These are phyloP conservation scores for Caenorhabditis macrosperma DNA, from an alignment of 2,888 invertebrate genomes.

Conservation along the genomic window DNA sequence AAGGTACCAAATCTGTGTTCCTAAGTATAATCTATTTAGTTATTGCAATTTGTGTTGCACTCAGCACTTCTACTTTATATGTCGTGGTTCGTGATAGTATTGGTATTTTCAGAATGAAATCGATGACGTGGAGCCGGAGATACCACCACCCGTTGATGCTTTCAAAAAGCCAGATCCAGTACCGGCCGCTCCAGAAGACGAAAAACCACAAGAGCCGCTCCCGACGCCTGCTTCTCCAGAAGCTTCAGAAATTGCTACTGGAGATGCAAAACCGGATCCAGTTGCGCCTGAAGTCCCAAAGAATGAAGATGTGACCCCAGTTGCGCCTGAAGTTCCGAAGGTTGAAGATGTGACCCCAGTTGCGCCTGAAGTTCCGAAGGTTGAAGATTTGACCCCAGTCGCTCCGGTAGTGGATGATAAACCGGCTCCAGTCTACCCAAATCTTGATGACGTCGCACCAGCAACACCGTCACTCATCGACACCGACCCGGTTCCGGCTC, in stretches of 20 bases:
- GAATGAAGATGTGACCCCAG: neutral
- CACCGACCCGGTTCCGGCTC: conserved; percentile 1
- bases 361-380: no score
- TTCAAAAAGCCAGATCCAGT: conserved; percentile 27
- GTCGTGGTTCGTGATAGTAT: conserved; percentile 16
- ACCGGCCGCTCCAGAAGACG: conserved; percentile 3
- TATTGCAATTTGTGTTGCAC: neutral
- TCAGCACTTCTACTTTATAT: neutral
- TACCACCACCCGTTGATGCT: conserved; percentile 31
- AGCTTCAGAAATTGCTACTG: neutral
- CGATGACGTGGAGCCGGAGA: conserved; percentile 36
- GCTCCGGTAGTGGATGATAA: neutral
- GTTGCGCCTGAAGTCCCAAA: conserved; percentile 1
- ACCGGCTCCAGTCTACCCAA: neutral
- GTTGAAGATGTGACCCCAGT: neutral
- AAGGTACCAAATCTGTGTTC: neutral
- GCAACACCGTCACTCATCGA: neutral
- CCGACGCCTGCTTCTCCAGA: neutral
- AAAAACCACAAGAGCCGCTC: neutral
- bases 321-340: neutral
- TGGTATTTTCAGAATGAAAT: conserved; percentile 14
- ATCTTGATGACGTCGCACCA: neutral
- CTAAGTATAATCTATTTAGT: neutral
- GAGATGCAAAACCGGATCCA: conserved; percentile 8
- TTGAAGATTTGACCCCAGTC: neutral